Percentiles rank a stretch among this genome's conserved stretches.
These are phyloP conservation scores for Mormyrops boulengeri DNA, from an alignment of 2,797 vertebrate species.

Conservation along the genomic window DNA sequence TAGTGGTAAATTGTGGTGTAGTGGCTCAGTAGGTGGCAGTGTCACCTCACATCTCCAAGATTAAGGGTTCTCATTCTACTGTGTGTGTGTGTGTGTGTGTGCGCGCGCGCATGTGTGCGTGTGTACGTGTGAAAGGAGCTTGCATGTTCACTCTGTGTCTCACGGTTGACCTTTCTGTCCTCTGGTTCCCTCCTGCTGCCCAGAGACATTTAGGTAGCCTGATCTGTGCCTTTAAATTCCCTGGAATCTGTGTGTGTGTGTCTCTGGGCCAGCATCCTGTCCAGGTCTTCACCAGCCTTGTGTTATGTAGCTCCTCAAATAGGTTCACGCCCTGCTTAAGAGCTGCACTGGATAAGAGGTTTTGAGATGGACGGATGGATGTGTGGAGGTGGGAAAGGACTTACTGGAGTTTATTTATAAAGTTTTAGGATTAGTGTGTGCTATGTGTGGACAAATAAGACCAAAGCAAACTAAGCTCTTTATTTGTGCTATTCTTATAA, in stretches of 20 bases:
- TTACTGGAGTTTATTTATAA: not conserved
- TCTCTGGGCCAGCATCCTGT: not conserved
- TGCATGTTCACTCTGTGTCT: not conserved
- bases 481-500: not conserved
- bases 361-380: not conserved
- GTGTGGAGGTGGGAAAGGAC: not conserved
- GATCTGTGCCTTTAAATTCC: not conserved
- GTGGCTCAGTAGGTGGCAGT: not conserved
- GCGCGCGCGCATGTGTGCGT: not conserved
- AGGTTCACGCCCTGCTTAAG: not conserved
- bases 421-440: not conserved
- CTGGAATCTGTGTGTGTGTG: not conserved
- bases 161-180: not conserved
- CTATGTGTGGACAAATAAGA: not conserved
- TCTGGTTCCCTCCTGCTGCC: not conserved
- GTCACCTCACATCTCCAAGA: not conserved
- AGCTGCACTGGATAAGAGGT: not conserved
- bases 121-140: not conserved
- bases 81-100: not conserved
- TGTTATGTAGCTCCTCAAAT: not conserved
- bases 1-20: not conserved
- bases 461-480: not conserved
- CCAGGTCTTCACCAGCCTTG: not conserved
- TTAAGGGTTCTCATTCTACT: not conserved
- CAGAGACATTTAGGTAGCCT: not conserved